Percentiles rank a stretch among this genome's conserved stretches.
Evolutionary conservation across 2,113 vertebrate genomes (phyloP).

Genomic region (Megaceryle maxima): DNA sequence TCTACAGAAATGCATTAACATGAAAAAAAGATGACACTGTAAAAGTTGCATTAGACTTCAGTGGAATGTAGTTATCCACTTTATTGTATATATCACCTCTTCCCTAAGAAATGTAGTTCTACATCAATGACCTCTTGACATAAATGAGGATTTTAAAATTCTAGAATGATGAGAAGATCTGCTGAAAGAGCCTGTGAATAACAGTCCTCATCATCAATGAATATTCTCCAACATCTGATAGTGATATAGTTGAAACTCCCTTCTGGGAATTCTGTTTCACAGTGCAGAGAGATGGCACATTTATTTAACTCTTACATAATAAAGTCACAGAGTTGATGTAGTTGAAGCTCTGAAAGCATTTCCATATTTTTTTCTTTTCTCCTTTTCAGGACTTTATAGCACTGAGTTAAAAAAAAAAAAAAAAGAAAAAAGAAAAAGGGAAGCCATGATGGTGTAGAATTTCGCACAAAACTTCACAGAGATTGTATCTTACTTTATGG

Average conservation of each 20-base stretch:
- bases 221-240: neutral
- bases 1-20: neutral
- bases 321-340: neutral
- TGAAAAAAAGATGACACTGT: neutral
- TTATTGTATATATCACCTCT: neutral
- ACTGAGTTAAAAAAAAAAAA: neutral
- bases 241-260: neutral
- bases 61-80: neutral
- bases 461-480: neutral
- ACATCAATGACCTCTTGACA: neutral
- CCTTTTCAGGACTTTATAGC: neutral
- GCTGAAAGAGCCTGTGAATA: neutral
- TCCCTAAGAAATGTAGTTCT: neutral
- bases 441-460: neutral
- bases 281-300: neutral
- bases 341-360: neutral
- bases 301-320: neutral
- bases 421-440: neutral
- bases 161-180: neutral
- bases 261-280: neutral
- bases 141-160: slow-evolving; percentile 14
- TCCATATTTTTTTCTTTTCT: neutral
- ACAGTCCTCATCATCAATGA: neutral
- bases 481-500: neutral
- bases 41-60: neutral